A percentile compares a stretch with the other conserved stretches of the same genome.
These are phyloP conservation scores for Mastacembelus armatus DNA, from an alignment of 2,797 vertebrate species.

Conservation along the genomic window DNA sequence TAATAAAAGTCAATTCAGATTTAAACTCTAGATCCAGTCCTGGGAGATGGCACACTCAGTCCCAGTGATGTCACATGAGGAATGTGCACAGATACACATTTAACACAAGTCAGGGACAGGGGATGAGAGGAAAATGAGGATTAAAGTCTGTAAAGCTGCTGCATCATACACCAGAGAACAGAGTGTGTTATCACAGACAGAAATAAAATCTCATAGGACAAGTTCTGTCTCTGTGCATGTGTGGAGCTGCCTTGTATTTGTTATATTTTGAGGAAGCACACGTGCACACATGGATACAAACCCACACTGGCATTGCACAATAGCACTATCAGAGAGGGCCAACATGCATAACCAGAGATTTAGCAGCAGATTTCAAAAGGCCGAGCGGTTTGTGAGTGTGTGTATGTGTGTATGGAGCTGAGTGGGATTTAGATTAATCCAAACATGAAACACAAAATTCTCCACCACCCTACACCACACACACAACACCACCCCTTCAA, in stretches of 20 bases:
- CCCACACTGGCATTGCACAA: conserved; percentile 53
- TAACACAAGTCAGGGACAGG: background rate
- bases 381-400: conserved; percentile 34
- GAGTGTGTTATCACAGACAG: conserved; percentile 18
- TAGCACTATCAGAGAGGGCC: conserved; percentile 57
- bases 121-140: conserved; percentile 17
- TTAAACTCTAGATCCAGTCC: conserved; percentile 2
- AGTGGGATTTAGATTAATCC: conserved; percentile 79
- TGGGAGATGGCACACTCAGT: background rate
- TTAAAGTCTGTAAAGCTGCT: conserved; percentile 51
- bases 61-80: conserved; percentile 4
- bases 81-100: background rate
- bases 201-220: conserved; percentile 7
- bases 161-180: conserved; percentile 20
- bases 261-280: conserved; percentile 33
- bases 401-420: conserved; percentile 48
- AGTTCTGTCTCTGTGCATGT: conserved; percentile 20
- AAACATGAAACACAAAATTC: conserved; percentile 78
- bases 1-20: conserved; percentile 15
- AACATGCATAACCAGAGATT: conserved; percentile 69
- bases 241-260: conserved; percentile 24
- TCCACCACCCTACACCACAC: conserved; percentile 21
- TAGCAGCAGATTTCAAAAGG: conserved; percentile 71
- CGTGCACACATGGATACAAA: conserved; percentile 31
- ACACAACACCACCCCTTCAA: conserved; percentile 16